Evolutionary conservation across 2,888 invertebrate species (phyloP).

Genomic region (Mellilla xanthometata): DNA sequence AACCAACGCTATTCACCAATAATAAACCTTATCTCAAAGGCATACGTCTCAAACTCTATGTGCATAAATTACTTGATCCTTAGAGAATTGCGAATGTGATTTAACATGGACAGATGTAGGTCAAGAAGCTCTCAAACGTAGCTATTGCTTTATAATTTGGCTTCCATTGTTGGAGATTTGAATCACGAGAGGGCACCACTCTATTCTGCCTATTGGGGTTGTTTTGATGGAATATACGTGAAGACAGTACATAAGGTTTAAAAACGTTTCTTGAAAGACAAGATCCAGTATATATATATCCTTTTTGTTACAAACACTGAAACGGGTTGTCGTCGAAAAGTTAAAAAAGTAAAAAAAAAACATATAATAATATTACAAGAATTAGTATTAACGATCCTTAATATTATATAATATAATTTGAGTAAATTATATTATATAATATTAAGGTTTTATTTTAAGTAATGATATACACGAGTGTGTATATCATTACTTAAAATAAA

Average conservation of each 20-base stretch:
- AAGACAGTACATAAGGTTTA: not conserved
- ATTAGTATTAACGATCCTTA: too few species aligned
- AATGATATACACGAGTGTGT: too few species aligned
- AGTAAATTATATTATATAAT: too few species aligned
- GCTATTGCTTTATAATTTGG: conserved; percentile 69
- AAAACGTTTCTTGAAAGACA: too few species aligned
- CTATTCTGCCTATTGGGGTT: conserved; percentile 48
- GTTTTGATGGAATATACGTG: conserved; percentile 5
- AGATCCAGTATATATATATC: too few species aligned
- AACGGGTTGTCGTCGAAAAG: too few species aligned
- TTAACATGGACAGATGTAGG: conserved; percentile 63
- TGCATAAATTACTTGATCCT: conserved; percentile 3
- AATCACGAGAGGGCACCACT: conserved; percentile 59
- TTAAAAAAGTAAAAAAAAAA: too few species aligned
- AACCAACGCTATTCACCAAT: not conserved
- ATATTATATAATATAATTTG: too few species aligned
- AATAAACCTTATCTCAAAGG: not conserved
- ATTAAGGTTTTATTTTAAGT: too few species aligned
- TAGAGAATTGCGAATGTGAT: conserved; percentile 35
- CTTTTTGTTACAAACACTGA: too few species aligned
- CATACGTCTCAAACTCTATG: not conserved
- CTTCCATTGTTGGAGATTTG: conserved; percentile 64
- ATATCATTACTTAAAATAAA: too few species aligned
- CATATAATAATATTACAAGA: too few species aligned
- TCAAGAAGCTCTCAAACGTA: conserved; percentile 69